Evolutionary conservation across 1,140 invertebrate genomes (phyloP).

Genomic region (Trinorchestia longiramus): DNA sequence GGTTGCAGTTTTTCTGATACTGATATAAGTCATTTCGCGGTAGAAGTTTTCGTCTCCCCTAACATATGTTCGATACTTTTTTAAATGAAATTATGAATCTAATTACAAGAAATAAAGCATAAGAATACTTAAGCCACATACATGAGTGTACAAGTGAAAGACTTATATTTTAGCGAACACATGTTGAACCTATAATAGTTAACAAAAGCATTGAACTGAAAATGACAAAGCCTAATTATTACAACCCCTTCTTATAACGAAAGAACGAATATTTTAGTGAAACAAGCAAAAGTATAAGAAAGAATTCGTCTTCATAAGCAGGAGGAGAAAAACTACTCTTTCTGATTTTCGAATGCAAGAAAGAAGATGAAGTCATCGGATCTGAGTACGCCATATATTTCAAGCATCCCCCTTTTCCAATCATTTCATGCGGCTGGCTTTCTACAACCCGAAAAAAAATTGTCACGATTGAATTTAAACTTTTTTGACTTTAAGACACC

Average conservation of each 20-base stretch:
- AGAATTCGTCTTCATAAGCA: neutral
- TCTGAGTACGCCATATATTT: conserved; percentile 6
- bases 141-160: too few species aligned
- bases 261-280: neutral
- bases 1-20: neutral
- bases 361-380: neutral
- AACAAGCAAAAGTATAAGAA: neutral
- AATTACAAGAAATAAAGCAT: too few species aligned
- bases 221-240: neutral
- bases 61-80: too few species aligned
- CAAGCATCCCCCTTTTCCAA: neutral
- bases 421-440: neutral
- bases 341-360: conserved; percentile 1
- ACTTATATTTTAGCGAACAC: too few species aligned
- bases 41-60: neutral
- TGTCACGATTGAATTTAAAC: conserved; percentile 37
- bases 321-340: neutral
- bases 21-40: neutral
- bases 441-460: neutral
- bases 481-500: conserved; percentile 26
- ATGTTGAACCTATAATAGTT: too few species aligned
- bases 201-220: too few species aligned
- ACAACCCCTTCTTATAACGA: neutral
- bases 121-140: too few species aligned
- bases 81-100: too few species aligned